Percentiles rank a stretch among this genome's conserved stretches.
Evolutionary conservation across 2,113 vertebrate genomes (phyloP).

Genomic region (Engraulis encrasicolus): DNA sequence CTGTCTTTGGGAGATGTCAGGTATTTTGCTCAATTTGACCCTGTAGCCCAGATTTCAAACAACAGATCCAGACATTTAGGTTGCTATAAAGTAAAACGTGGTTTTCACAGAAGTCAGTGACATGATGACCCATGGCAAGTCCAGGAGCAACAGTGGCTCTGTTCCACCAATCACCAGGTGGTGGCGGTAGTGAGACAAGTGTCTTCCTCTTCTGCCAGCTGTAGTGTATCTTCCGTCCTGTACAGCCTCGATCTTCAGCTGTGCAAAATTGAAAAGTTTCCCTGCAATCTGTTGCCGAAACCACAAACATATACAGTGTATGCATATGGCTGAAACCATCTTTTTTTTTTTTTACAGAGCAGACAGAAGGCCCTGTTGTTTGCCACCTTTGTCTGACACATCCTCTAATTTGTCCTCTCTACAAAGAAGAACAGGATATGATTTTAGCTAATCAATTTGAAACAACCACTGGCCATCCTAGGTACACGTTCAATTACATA

Average conservation of each 20-base stretch:
- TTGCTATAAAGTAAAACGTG: neutral
- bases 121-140: neutral
- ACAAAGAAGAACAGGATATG: conserved; percentile 44
- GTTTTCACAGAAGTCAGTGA: neutral
- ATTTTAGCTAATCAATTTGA: conserved; percentile 47
- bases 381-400: neutral
- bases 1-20: neutral
- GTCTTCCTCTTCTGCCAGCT: neutral
- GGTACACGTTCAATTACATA: conserved; percentile 47
- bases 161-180: neutral
- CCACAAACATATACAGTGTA: too few species aligned
- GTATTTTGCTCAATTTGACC: neutral
- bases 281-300: neutral
- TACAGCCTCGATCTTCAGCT: neutral
- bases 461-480: conserved; percentile 53
- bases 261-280: neutral
- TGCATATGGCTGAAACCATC: neutral
- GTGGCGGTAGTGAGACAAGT: too few species aligned
- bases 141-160: neutral
- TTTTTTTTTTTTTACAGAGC: neutral
- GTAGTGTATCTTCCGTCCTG: too few species aligned
- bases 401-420: neutral
- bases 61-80: neutral
- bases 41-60: neutral
- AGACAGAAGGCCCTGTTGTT: neutral